Percentiles rank a stretch among this genome's conserved stretches.
Evolutionary conservation across 1,140 invertebrate species (phyloP).

Genomic region (Drosophila ironensis): DNA sequence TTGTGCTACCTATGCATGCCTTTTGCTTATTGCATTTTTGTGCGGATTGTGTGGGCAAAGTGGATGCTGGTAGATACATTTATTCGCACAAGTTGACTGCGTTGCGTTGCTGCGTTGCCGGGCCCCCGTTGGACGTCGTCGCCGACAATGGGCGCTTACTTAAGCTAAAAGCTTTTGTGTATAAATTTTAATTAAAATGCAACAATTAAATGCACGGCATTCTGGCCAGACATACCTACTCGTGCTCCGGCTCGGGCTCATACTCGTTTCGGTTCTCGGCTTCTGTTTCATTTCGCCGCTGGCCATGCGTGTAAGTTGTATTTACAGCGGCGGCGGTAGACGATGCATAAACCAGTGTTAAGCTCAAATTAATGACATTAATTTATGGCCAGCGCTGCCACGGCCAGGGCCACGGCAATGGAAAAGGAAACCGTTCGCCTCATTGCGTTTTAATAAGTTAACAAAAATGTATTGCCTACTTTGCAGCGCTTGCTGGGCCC

Average conservation of each 20-base stretch:
- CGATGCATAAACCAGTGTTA: conserved; percentile 75
- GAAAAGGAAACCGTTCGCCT: background rate
- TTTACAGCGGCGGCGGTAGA: conserved; percentile 54
- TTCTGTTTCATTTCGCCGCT: conserved; percentile 13
- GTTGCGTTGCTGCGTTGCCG: conserved; percentile 16
- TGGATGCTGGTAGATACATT: conserved; percentile 9
- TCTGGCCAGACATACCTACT: conserved; percentile 16
- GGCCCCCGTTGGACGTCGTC: conserved; percentile 11
- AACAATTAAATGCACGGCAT: conserved; percentile 58
- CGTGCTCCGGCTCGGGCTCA: background rate
- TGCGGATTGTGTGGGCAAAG: conserved; percentile 11
- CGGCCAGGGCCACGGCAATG: background rate
- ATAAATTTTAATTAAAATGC: conserved; percentile 71
- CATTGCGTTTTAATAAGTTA: conserved; percentile 67
- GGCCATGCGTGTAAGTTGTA: conserved; percentile 55
- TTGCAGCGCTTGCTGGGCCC: conserved; percentile 49
- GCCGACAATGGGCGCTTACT: conserved; percentile 60
- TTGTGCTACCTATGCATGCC: conserved; percentile 62
- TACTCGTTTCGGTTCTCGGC: background rate
- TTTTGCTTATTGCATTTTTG: conserved; percentile 52
- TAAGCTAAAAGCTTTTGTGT: conserved; percentile 80
- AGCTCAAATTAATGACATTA: conserved; percentile 76
- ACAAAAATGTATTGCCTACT: conserved; percentile 69
- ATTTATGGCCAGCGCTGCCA: conserved; percentile 56
- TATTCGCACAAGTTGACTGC: background rate